Evolutionary conservation across 2,113 vertebrate genomes (phyloP).

Genomic region (Genyomyrus donnyi): DNA sequence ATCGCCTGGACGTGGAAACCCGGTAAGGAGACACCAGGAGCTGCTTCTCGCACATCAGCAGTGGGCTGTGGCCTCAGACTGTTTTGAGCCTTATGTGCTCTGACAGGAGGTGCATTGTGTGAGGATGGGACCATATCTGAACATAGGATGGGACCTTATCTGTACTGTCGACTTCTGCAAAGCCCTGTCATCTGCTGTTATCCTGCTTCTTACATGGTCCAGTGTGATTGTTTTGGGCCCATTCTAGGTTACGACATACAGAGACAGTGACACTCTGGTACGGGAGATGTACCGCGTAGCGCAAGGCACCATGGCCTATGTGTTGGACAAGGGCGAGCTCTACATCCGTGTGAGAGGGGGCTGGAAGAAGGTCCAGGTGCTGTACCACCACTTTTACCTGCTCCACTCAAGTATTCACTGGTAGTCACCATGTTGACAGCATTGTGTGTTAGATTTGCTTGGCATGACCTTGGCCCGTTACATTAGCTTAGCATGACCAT

Average conservation of each 20-base stretch:
- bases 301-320: slow-evolving; percentile 76
- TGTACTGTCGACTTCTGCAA: background rate
- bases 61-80: background rate
- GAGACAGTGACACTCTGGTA: slow-evolving; percentile 61
- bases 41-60: background rate
- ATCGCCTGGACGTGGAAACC: slow-evolving; percentile 61
- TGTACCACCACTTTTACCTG: background rate
- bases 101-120: background rate
- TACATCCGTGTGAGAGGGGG: slow-evolving; percentile 73
- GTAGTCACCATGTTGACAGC: background rate
- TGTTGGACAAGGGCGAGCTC: slow-evolving; percentile 73
- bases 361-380: slow-evolving; percentile 82
- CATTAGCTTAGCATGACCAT: background rate
- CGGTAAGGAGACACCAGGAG: slow-evolving; percentile 56
- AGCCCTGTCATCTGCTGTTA: background rate
- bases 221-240: background rate
- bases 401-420: background rate
- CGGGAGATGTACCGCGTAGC: slow-evolving; percentile 60
- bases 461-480: background rate
- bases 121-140: background rate
- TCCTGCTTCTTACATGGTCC: background rate
- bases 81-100: background rate
- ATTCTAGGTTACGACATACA: slow-evolving; percentile 66
- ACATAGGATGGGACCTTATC: background rate
- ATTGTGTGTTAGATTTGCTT: background rate